Base-by-base conservation (phyloP, 2,113 vertebrate species). In the Carassius gibelio region DNA sequence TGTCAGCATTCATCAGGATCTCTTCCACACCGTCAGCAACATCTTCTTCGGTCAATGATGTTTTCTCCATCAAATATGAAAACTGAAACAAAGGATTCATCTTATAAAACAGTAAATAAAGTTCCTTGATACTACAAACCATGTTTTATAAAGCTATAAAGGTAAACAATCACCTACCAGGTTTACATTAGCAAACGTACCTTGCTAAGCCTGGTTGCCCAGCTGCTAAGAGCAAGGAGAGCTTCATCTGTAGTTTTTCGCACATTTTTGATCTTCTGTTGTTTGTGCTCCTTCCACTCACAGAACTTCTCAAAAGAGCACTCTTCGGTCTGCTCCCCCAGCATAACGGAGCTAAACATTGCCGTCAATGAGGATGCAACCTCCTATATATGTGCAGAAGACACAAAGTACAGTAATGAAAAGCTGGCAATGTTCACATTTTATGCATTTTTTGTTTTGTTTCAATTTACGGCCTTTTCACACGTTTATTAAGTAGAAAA, bases 281-380 rank as follows among this genome's bases (percentile, higher is more conserved):
- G 80, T 88, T 93, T 95, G 83, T 62, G 13, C 75, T 55, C 87
- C 75, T 94, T 94, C 94, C 94, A 95, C 6, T 92, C 88, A 86
- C 89, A 91, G 86, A 95, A 94, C 5, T 92, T 76, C 13, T 92
- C 84, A 92, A 95, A 92, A 79, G 83, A 81, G 45, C 90, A 86
- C 59, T 94, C 92, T 17, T 68, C 74, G 0, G 30, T 90, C 91
- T 52, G 88, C 87, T 79, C 83, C 78, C 78, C 89, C 89, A 92
- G 89, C 64, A 75, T 88, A 78, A 68, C 66, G 5, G 89, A 84
- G 75, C 91, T 92, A 83, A 93, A 92, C 0, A 84, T 66, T 57
- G 86, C 77, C 71, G 91, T 78, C 89, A 95, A 87, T 68, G 94
- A 93, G 42, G 76, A 0, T 64, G 91, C 90, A 83, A 96, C 87